Evolutionary conservation across 2,797 vertebrate species (phyloP), one percentile per base, ranked within the genome.

Genomic region (Acanthopagrus latus): DNA sequence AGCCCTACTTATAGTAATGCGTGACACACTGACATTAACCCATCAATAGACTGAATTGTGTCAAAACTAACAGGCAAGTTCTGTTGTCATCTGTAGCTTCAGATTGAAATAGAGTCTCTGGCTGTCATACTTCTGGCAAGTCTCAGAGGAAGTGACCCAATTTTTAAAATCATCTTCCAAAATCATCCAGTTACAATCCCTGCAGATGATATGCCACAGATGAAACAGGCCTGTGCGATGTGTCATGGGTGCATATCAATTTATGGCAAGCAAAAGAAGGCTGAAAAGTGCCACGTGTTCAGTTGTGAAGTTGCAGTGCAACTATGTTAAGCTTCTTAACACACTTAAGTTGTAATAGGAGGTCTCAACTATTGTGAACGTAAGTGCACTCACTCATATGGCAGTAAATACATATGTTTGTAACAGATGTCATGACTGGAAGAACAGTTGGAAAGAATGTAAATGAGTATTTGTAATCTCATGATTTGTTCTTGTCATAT

Each of bases 81-180:
- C 58, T 78, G 46, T 67, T 82, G 8, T 75, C 65, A 64, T 84
- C 54, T 33, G 47, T 80, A 68, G 69, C 76, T 74, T 70, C 55
- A 76, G 80, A 87, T 89, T 84, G 79, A 85, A 87, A 86, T 66
- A 72, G 79, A 83, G 67, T 62, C 48, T 69, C 54, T 77, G 51
- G 2, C 71, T 84, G 81, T 80, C 77, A 85, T 76, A 81, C 65
- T 82, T 85, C 67, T 78, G 59, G 68, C 43, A 78, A 55, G 76
- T 76, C 89, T 88, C 86, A 59, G 68, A 88, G 78, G 88, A 81
- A 72, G 64, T 88, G 84, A 86, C 90, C 83, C 74, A 58, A 52
- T 83, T 86, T 38, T 84, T 41, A 56, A 84, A 88, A 73, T 74
- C 62, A 77, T 86, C 76, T 62, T 81, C 58, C 48, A 55, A 75